phyloP scores from a whole-genome alignment of 2,113 vertebrate species.

The Procapra przewalskii region DNA sequence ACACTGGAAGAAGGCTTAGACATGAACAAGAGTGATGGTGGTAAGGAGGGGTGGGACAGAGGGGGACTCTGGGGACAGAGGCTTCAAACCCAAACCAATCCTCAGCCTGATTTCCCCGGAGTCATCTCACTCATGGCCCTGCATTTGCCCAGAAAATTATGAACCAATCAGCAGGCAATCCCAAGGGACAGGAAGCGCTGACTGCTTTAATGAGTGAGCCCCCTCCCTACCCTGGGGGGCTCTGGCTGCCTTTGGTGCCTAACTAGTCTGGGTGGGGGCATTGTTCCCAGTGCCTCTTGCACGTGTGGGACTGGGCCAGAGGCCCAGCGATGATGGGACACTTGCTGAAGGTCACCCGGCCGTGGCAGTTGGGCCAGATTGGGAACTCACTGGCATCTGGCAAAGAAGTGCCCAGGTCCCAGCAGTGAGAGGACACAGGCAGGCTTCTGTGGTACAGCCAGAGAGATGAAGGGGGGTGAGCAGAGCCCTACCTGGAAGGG shows the following conservation, averaged over 20 bases:
- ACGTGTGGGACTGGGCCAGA: background rate
- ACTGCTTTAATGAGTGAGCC: constrained; percentile 55
- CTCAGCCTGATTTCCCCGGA: constrained; percentile 68
- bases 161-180: constrained; percentile 64
- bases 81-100: constrained; percentile 64
- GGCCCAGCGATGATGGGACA: background rate
- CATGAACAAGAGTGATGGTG: background rate
- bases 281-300: background rate
- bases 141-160: constrained; percentile 77
- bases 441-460: background rate
- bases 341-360: background rate
- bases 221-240: background rate
- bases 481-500: background rate
- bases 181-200: background rate
- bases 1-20: constrained; percentile 38
- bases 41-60: background rate
- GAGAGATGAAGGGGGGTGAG: fast-evolving
- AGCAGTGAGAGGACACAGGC: background rate
- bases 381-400: background rate
- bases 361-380: background rate
- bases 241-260: constrained; percentile 13
- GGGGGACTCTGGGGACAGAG: constrained; percentile 24
- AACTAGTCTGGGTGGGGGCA: background rate
- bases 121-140: constrained; percentile 48
- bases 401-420: background rate